Evolutionary conservation across 2,797 vertebrate species (phyloP), one percentile per base, ranked within the genome.

Genomic region (Gymnodraco acuticeps): DNA sequence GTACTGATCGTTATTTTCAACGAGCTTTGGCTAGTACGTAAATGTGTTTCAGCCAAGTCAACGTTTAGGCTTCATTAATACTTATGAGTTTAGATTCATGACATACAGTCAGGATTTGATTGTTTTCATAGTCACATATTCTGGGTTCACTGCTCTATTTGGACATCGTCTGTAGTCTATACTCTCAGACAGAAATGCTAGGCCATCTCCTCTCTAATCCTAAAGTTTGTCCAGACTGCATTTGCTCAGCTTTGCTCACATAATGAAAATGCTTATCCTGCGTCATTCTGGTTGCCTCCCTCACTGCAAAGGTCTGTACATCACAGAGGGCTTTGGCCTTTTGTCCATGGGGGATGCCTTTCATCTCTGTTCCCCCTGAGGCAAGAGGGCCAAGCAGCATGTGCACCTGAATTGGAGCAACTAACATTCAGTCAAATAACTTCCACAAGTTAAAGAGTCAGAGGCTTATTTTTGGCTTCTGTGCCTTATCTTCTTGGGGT

Each of bases 261-360:
- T 92, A 93, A 94, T 90, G 83, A 89, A 93, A 93, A 88, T 92
- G 89, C 90, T 91, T 93, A 88, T 87, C 87, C 65, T 85, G 83
- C 75, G 41, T 88, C 88, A 89, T 87, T 90, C 81, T 83, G 58
- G 78, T 81, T 80, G 76, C 69, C 80, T 87, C 80, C 72, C 85
- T 83, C 82, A 65, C 75, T 88, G 87, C 85, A 84, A 90, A 83
- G 65, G 86, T 85, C 89, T 84, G 75, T 83, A 88, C 87, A 85
- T 89, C 89, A 88, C 77, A 89, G 67, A 80, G 68, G 70, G 83
- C 81, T 86, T 85, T 85, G 76, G 58, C 69, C 87, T 84, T 88
- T 87, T 83, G 79, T 85, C 73, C 61, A 67, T 56, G 68, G 63
- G 82, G 80, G 68, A 68, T 73, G 67, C 70, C 83, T 86, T 91